phyloP scores from a whole-genome alignment of 2,888 invertebrate species.

The Hirtodrosophila confusa region DNA sequence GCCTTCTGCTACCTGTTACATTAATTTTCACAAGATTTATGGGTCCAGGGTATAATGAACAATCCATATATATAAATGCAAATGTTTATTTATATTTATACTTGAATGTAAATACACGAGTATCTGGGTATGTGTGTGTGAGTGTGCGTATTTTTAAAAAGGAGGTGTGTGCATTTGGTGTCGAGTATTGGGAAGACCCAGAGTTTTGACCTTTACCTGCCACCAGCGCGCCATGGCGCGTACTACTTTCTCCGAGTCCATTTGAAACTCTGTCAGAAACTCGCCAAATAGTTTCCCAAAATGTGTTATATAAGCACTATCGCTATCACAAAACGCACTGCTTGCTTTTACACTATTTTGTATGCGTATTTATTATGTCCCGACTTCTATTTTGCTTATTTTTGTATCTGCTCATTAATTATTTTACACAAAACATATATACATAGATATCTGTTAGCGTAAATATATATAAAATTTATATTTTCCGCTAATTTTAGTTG shows the following conservation, averaged over 20 bases:
- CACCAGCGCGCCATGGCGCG: conserved; percentile 84
- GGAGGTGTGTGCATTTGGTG: conserved; percentile 35
- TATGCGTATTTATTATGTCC: conserved; percentile 22
- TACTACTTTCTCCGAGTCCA: conserved; percentile 84
- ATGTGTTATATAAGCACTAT: conserved; percentile 73
- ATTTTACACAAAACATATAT: conserved; percentile 18
- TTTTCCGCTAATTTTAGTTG: conserved; percentile 44
- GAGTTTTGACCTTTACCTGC: conserved; percentile 81
- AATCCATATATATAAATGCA: too few relatives aligned
- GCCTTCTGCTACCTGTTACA: too few relatives aligned
- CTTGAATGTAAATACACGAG: too few relatives aligned
- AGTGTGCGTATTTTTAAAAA: conserved; percentile 37
- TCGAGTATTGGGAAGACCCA: background rate
- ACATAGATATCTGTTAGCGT: conserved; percentile 11
- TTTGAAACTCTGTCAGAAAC: conserved; percentile 36
- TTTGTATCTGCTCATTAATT: conserved; percentile 46
- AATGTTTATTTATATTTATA: too few relatives aligned
- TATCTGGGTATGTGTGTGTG: background rate
- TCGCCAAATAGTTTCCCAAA: conserved; percentile 13
- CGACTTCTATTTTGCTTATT: conserved; percentile 39
- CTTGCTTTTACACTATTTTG: conserved; percentile 14
- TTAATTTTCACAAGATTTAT: too few relatives aligned
- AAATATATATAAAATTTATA: conserved; percentile 32
- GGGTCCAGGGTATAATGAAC: too few relatives aligned
- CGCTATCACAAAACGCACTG: conserved; percentile 36